phyloP scores from a whole-genome alignment of 2,113 vertebrate species.

The Otis tarda region DNA sequence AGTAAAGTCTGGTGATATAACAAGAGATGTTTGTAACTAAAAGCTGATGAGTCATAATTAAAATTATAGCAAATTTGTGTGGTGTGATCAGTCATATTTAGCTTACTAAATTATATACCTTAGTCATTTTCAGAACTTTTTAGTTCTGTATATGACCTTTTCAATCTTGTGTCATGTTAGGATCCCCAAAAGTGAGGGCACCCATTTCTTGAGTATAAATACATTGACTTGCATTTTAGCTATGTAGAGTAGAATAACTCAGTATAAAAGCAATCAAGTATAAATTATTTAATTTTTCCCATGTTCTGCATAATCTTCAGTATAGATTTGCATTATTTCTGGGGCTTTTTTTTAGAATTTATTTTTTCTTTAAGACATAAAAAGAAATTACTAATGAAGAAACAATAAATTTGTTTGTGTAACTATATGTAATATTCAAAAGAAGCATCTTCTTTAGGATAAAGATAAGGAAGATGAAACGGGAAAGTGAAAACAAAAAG shows the following conservation, averaged over 20 bases:
- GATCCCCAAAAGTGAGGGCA: background rate
- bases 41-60: background rate
- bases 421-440: background rate
- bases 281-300: background rate
- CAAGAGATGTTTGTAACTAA: background rate
- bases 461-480: background rate
- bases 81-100: background rate
- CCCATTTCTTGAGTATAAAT: background rate
- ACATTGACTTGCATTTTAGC: background rate
- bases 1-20: background rate
- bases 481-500: background rate
- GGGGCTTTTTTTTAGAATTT: background rate
- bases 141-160: background rate
- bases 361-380: background rate
- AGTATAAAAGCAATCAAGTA: background rate
- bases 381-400: background rate
- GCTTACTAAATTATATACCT: background rate
- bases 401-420: background rate
- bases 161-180: background rate
- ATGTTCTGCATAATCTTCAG: background rate
- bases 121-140: background rate
- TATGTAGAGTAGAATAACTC: background rate
- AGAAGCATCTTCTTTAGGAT: background rate
- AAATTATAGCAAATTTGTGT: background rate
- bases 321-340: background rate